These are phyloP conservation scores for Chrysopilus asiliformis DNA, from an alignment of 2,888 invertebrate genomes.

Conservation along the genomic window DNA sequence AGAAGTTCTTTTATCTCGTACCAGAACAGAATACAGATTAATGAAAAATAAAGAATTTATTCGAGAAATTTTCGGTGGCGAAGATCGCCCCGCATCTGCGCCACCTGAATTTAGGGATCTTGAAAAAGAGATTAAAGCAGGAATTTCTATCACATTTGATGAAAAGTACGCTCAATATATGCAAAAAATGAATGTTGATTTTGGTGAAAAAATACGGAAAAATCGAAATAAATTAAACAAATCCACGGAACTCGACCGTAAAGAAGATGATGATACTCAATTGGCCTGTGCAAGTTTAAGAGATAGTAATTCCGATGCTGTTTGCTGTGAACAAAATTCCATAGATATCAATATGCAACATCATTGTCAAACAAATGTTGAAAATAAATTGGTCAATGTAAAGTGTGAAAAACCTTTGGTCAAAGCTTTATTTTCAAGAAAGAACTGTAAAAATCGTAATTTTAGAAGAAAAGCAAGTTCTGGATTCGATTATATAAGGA, in stretches of 20 bases:
- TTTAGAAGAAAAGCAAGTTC: slow-evolving; percentile 32
- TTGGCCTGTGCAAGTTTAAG: not conserved
- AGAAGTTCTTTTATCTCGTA: slow-evolving; percentile 57
- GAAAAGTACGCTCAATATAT: slow-evolving; percentile 31
- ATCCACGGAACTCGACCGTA: not conserved
- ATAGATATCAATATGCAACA: not conserved
- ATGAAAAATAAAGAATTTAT: slow-evolving; percentile 63
- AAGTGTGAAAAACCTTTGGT: too few relatives aligned
- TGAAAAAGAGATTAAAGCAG: slow-evolving; percentile 28
- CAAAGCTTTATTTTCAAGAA: slow-evolving; percentile 20
- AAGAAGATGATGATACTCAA: not conserved
- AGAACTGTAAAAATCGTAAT: slow-evolving; percentile 21
- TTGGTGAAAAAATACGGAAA: slow-evolving; percentile 14
- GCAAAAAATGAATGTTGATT: slow-evolving; percentile 23
- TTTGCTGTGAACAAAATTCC: not conserved
- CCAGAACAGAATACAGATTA: slow-evolving; percentile 59
- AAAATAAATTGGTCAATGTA: too few relatives aligned
- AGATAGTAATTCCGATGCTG: not conserved
- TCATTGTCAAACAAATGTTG: not conserved
- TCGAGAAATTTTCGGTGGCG: slow-evolving; percentile 62
- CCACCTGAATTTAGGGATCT: slow-evolving; percentile 42
- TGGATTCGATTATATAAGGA: slow-evolving; percentile 73
- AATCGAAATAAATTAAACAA: slow-evolving; percentile 4
- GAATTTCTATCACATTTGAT: slow-evolving; percentile 23
- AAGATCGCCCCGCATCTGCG: slow-evolving; percentile 66